These are phyloP conservation scores for Metopolophium dirhodum DNA, from an alignment of 1,140 invertebrate species.

Conservation along the genomic window DNA sequence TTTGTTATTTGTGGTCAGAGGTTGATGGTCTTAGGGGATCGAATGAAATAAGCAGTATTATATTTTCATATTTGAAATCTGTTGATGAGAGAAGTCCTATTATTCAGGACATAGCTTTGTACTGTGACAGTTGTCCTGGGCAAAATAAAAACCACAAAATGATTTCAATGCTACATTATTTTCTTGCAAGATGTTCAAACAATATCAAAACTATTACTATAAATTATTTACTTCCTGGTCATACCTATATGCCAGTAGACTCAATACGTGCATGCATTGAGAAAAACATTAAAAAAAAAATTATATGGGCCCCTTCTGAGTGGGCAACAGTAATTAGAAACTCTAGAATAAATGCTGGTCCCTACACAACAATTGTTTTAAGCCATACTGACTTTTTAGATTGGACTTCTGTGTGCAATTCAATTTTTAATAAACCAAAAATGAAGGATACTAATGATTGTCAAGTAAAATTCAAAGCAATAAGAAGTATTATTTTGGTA, in stretches of 20 bases:
- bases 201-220: constrained; percentile 46
- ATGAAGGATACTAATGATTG: no score
- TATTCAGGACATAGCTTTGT: constrained; percentile 22
- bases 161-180: constrained; percentile 29
- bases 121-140: constrained; percentile 26
- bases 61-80: constrained; percentile 39
- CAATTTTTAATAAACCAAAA: no score
- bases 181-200: constrained; percentile 16
- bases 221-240: constrained; percentile 37
- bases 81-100: constrained; percentile 10
- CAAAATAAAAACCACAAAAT: constrained; percentile 42
- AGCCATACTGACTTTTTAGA: no score
- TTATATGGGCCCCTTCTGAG: no score
- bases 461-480: constrained; percentile 22
- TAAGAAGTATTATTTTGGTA: constrained; percentile 30
- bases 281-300: constrained; percentile 37
- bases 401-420: no score
- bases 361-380: no score
- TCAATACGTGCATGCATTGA: constrained; percentile 46
- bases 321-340: no score
- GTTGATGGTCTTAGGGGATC: constrained; percentile 21
- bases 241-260: constrained; percentile 45
- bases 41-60: neutral
- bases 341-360: no score
- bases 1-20: constrained; percentile 44